Conservation (phyloP, 2,113 vertebrate genomes). For the Cyanoliseus patagonus region DNA sequence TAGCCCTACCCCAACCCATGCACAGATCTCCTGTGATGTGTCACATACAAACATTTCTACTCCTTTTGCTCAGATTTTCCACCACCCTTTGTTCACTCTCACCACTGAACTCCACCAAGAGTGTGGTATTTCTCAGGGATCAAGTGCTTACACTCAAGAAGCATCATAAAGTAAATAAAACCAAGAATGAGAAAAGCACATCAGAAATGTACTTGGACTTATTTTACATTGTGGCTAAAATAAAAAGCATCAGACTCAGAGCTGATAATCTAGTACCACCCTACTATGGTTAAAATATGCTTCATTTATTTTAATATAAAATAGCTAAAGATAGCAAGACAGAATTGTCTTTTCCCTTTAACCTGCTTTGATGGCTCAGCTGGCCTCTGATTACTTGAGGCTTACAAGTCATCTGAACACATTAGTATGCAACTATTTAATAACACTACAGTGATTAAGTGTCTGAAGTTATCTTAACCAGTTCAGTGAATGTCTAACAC, state of each 20-base stretch:
- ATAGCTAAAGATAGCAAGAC: not conserved
- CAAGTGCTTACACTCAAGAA: not conserved
- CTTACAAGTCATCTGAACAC: not conserved
- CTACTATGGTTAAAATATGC: not conserved
- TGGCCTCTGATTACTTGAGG: not conserved
- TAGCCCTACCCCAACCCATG: not conserved
- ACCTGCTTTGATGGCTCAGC: not conserved
- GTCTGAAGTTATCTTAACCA: constrained; percentile 21
- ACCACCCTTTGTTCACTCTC: not conserved
- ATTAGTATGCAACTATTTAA: constrained; percentile 15
- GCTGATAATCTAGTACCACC: not conserved
- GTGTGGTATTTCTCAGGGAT: not conserved
- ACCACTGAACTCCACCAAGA: not conserved
- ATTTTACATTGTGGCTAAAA: not conserved
- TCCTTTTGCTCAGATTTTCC: not conserved
- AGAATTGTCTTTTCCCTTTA: constrained; percentile 16
- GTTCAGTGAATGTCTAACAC: not conserved
- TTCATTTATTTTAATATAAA: not conserved
- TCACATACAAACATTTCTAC: not conserved
- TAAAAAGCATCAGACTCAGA: not conserved
- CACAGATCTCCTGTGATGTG: not conserved
- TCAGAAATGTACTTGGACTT: not conserved
- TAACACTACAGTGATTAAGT: constrained; percentile 12
- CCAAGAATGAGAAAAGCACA: not conserved
- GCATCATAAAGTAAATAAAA: not conserved